Evolutionary conservation across 2,888 invertebrate species (phyloP).

Genomic region (Azorinus chamasolen): DNA sequence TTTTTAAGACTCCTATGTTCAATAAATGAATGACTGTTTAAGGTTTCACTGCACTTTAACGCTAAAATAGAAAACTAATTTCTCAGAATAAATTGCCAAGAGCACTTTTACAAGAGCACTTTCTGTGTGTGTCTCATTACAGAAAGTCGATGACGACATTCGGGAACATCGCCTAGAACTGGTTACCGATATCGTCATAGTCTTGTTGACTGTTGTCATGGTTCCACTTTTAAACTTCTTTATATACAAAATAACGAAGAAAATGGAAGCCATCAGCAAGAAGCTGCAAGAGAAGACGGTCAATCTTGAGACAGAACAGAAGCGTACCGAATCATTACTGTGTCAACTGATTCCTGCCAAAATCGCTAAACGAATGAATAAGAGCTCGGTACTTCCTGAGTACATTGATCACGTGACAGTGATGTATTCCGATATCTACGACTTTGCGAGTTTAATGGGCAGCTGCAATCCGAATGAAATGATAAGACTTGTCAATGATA

Average conservation of each 20-base stretch:
- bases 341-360: conserved; percentile 47
- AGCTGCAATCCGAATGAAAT: conserved; percentile 33
- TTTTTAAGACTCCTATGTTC: too few species aligned
- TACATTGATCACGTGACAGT: conserved; percentile 34
- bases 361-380: conserved; percentile 35
- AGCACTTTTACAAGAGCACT: too few species aligned
- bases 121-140: too few species aligned
- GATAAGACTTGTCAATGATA: conserved; percentile 30
- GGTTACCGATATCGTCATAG: conserved; percentile 22
- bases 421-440: conserved; percentile 37
- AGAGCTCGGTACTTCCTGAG: conserved; percentile 25
- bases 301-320: conserved; percentile 35
- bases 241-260: conserved; percentile 42
- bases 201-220: conserved; percentile 25
- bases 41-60: too few species aligned
- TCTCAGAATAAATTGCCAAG: too few species aligned
- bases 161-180: conserved; percentile 6
- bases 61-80: too few species aligned
- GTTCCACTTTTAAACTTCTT: conserved; percentile 19
- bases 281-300: conserved; percentile 39
- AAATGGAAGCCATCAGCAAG: conserved; percentile 31
- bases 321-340: conserved; percentile 36
- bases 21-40: too few species aligned
- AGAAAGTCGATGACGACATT: conserved; percentile 45
- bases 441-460: conserved; percentile 25